Evolutionary conservation across 1,140 invertebrate species (phyloP).

Genomic region (Nixonia krombeini): DNA sequence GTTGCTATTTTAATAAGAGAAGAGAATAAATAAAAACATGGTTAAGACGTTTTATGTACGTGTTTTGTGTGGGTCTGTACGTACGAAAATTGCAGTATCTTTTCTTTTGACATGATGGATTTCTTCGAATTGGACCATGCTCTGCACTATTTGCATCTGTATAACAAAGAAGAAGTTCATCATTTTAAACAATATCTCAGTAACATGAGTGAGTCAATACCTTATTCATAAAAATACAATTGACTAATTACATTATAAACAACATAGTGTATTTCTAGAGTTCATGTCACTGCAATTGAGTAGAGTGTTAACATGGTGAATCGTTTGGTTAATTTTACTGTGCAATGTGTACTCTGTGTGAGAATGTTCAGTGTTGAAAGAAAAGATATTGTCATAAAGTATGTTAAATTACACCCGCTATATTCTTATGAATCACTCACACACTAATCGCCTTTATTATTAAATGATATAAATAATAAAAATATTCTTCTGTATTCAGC

Average conservation of each 20-base stretch:
- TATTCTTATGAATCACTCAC: constrained; percentile 63
- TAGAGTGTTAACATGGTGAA: constrained; percentile 12
- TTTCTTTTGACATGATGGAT: constrained; percentile 19
- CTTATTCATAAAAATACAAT: constrained; percentile 40
- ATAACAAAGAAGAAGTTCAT: neutral
- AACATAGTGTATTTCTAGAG: constrained; percentile 12
- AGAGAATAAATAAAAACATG: neutral
- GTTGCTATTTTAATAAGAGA: neutral
- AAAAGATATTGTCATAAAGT: constrained; percentile 47
- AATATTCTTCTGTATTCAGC: constrained; percentile 65
- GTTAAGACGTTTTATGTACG: constrained; percentile 11
- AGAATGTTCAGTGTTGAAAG: constrained; percentile 33
- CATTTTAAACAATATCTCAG: neutral
- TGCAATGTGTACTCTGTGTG: neutral
- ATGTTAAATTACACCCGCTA: constrained; percentile 61
- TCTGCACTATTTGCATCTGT: neutral
- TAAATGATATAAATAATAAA: constrained; percentile 56
- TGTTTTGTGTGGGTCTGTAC: constrained; percentile 30
- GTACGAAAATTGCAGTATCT: constrained; percentile 19
- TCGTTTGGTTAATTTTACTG: constrained; percentile 9
- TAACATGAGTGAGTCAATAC: constrained; percentile 33
- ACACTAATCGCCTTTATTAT: constrained; percentile 68
- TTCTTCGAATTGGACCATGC: neutral
- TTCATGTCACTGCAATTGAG: constrained; percentile 24
- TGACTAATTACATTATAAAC: neutral